Conservation (phyloP, 2,797 vertebrate genomes). For the Sebastes diploproa region DNA sequence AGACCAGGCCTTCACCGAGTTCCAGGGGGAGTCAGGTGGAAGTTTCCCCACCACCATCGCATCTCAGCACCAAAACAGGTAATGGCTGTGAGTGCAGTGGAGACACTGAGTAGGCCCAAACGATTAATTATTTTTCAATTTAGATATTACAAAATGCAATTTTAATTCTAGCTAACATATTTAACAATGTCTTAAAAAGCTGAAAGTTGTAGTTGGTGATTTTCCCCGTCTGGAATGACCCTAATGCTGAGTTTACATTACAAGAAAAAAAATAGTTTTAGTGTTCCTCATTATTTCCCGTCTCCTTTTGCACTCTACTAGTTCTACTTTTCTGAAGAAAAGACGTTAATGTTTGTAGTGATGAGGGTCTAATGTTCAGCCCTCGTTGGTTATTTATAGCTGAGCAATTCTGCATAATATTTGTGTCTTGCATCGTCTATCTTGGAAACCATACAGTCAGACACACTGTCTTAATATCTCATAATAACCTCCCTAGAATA, state of each 20-base stretch:
- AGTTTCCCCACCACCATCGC: constrained; percentile 77
- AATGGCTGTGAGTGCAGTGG: constrained; percentile 14
- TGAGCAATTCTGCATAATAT: constrained; percentile 38
- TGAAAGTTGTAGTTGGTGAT: not conserved
- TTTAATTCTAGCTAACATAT: not conserved
- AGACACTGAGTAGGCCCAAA: not conserved
- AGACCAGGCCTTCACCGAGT: constrained; percentile 91
- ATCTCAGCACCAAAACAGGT: constrained; percentile 90
- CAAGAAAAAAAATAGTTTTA: not conserved
- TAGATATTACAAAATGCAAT: not conserved
- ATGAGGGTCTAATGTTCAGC: constrained; percentile 14
- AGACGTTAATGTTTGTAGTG: constrained; percentile 19
- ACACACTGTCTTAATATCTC: constrained; percentile 51
- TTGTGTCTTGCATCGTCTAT: constrained; percentile 34
- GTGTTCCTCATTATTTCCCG: constrained; percentile 10
- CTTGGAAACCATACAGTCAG: constrained; percentile 42
- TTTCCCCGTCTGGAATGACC: not conserved
- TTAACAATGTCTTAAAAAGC: not conserved
- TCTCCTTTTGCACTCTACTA: not conserved
- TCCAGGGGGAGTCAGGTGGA: constrained; percentile 86
- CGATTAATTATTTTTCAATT: not conserved
- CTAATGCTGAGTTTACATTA: constrained; percentile 1
- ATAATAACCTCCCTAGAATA: constrained; percentile 50
- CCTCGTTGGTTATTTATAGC: constrained; percentile 48
- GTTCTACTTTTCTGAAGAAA: constrained; percentile 6